These are phyloP conservation scores for Bos javanicus DNA, from an alignment of 2,113 vertebrate species.

Conservation along the genomic window DNA sequence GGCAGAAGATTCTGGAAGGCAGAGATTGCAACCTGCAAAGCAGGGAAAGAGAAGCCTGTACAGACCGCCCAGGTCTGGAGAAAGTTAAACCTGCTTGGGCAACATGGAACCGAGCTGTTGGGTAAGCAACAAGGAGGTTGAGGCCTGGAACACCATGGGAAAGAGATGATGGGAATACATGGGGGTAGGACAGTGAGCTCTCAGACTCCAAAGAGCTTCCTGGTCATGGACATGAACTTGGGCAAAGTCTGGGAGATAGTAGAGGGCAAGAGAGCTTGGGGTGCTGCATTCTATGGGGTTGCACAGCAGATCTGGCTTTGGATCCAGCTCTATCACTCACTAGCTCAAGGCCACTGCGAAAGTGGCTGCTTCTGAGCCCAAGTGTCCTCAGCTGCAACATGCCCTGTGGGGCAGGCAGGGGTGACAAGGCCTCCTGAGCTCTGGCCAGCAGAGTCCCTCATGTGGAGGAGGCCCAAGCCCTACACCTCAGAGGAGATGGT, in stretches of 20 bases:
- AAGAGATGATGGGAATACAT: neutral
- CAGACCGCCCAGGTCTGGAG: rapidly evolving
- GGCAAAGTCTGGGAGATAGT: neutral
- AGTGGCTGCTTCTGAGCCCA: rapidly evolving
- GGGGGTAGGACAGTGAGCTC: rapidly evolving
- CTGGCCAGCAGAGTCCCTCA: rapidly evolving
- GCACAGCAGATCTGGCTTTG: neutral
- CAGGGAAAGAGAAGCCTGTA: neutral
- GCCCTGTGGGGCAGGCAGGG: neutral
- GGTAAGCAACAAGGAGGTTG: rapidly evolving
- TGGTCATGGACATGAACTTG: neutral
- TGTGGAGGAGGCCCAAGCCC: rapidly evolving
- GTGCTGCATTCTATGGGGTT: neutral
- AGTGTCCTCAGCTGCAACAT: neutral
- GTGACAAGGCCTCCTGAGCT: rapidly evolving
- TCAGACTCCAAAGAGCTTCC: neutral
- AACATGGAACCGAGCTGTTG: rapidly evolving
- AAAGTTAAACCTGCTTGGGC: too few species aligned
- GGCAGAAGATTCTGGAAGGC: neutral
- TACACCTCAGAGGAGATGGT: rapidly evolving
- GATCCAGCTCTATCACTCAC: neutral
- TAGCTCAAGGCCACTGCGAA: neutral
- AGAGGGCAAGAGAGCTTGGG: neutral
- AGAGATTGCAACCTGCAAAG: neutral
- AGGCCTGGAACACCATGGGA: neutral